phyloP scores from a whole-genome alignment of 1,140 invertebrate genomes.

The Tetraneura akinire region DNA sequence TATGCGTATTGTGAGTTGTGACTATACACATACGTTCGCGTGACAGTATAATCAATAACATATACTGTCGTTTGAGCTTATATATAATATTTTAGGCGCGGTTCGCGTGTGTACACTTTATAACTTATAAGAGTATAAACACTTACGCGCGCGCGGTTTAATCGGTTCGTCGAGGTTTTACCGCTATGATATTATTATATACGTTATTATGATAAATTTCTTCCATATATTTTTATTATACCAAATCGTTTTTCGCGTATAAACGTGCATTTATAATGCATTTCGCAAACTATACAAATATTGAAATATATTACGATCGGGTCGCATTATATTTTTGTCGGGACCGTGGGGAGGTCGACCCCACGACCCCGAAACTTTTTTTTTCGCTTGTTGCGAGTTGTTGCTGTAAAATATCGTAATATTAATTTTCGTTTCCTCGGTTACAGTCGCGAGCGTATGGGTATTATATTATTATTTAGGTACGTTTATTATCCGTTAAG shows the following conservation, averaged over 20 bases:
- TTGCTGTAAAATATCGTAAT: too few relatives aligned
- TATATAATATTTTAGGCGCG: background rate
- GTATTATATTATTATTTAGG: too few relatives aligned
- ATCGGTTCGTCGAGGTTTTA: background rate
- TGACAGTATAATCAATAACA: conserved; percentile 43
- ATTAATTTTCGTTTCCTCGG: too few relatives aligned
- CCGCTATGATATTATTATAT: background rate
- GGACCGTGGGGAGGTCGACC: too few relatives aligned
- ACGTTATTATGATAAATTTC: background rate
- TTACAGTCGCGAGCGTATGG: too few relatives aligned
- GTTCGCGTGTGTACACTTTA: background rate
- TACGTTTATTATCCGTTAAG: too few relatives aligned
- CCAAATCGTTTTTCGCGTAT: background rate
- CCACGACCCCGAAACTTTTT: too few relatives aligned
- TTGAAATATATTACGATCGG: too few relatives aligned
- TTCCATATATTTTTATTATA: background rate
- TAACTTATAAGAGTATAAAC: background rate
- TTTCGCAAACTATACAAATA: background rate
- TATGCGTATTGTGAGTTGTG: too few relatives aligned
- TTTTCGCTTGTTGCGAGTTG: too few relatives aligned
- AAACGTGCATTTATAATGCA: too few relatives aligned
- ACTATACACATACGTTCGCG: background rate
- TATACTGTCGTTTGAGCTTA: conserved; percentile 19
- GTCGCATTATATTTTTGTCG: too few relatives aligned
- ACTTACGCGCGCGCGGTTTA: background rate